Evolutionary conservation across 2,888 invertebrate genomes (phyloP), one percentile per base, ranked within the genome.

Genomic region (Trypoxylon attenuatum): DNA sequence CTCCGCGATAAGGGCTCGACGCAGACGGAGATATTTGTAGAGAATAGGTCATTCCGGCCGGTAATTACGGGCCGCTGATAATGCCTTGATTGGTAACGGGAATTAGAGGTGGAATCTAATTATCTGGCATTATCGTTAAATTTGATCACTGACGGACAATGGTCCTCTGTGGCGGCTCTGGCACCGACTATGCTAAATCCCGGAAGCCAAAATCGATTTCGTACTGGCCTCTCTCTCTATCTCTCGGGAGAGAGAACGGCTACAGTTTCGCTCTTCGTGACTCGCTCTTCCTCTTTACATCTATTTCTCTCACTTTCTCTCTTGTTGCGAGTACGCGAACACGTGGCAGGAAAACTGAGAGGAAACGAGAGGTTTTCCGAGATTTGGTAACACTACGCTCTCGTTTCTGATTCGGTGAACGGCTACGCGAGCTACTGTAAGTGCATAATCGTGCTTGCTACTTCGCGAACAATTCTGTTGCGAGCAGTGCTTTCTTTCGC

Each of bases 91-190:
- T 82, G 80, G 81, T 79, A 76, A 78, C 71, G 71, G 76, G 78
- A 81, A 83, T 85, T 84, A 83, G 80, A 79, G 78, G 69, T 72
- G 65, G 69, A 78, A 80, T 83, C 81, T 82, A 83, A 85, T 84
- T 84, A 83, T 78, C 69, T 66, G 76, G 77, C 68, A 79, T 81
- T 84, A 83, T 83, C 82, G 79, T 79, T 80, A 80, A 82, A 83
- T 82, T 81, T 81, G 79, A 76, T 82, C 76, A 75, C 69, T 75
- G 78, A 77, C 59, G 74, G 77, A 80, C 79, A 80, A 81, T 77
- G 73, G 77, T 79, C 73, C 77, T 76, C 66, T 69, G 46, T 47
- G 41, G 63, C 53, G 63, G 54, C 43, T 46, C 51, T 54, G 43
- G 29, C 59, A 42, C 51, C 33, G 13, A 53, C 63, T 60, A 64